Base-by-base conservation (phyloP, 1,140 invertebrate species). In the Mya arenaria region DNA sequence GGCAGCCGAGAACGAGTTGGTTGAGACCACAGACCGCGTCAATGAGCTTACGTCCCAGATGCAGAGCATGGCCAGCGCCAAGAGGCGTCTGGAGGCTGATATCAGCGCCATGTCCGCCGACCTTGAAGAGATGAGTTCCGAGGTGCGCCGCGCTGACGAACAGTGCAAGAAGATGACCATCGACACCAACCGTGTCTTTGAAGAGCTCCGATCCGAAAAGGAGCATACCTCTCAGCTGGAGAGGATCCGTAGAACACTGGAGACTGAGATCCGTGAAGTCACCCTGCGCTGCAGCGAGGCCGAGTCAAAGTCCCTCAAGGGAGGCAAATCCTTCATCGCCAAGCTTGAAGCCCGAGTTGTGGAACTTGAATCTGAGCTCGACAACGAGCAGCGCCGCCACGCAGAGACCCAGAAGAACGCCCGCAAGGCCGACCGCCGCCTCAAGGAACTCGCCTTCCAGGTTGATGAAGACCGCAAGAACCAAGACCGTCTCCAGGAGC, bases 81-180 rank as follows among this genome's bases (percentile, higher is more conserved):
- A 99, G 96, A 97, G 98, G 95, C 99, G 99, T 95, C 95, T 99
- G 89, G 99, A 99, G 93, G 96, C 96, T 86, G 98, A 99, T 94
- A 95, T 99, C 90, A 96, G 98, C 93, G 98, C 98, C 80, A 96
- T 99, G 91, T 97, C 99, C 94, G 95, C 88, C 58, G 93, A 94
- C 62, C 90, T 93, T 36, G 93, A 93, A 80, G 93, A 93, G 60
- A 87, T 90, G 83, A 88, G 88, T 85, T 88, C 88, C 60, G 93
- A 92, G 78, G 82, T 93, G 55, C 89, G 88, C 39, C 77, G 82
- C 73, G 89, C 92, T 74, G 90, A 93, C 84, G 90, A 91, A 55
- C 68, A 88, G 32, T 69, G 87, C 78, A 93, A 94, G 92, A 98
- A 99, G 94, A 97, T 98, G 32, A 98, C 98, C 96, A 97, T 98